Evolutionary conservation across 2,888 invertebrate species (phyloP).

Genomic region (Philaethria dido): DNA sequence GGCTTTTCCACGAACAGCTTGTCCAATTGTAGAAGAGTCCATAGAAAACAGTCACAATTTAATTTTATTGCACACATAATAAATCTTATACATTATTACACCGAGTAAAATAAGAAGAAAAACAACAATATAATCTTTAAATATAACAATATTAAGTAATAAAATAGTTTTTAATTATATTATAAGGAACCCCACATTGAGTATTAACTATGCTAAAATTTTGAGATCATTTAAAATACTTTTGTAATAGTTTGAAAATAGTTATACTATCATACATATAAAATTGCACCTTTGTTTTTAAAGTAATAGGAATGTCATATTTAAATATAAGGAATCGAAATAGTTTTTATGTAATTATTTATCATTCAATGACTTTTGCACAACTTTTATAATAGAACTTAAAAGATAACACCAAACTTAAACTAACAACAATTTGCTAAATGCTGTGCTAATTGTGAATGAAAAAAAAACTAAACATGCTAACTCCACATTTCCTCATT

Average conservation of each 20-base stretch:
- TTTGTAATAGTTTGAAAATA: slow-evolving; percentile 4
- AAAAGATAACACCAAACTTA: slow-evolving; percentile 20
- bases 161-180: slow-evolving; percentile 18
- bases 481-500: slow-evolving; percentile 16
- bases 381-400: slow-evolving; percentile 33
- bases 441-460: slow-evolving; percentile 26
- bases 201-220: not conserved
- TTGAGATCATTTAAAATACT: slow-evolving; percentile 22
- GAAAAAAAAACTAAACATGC: slow-evolving; percentile 18
- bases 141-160: slow-evolving; percentile 22
- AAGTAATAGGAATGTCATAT: slow-evolving; percentile 37
- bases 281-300: slow-evolving; percentile 35
- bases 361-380: slow-evolving; percentile 13
- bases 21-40: slow-evolving; percentile 77
- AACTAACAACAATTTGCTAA: slow-evolving; percentile 50
- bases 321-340: not conserved
- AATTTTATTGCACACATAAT: slow-evolving; percentile 67
- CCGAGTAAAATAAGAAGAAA: slow-evolving; percentile 33
- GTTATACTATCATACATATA: slow-evolving; percentile 19
- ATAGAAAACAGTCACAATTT: slow-evolving; percentile 78
- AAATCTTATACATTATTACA: slow-evolving; percentile 35
- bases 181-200: slow-evolving; percentile 4
- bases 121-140: slow-evolving; percentile 34
- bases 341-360: not conserved
- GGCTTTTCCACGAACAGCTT: slow-evolving; percentile 77